Conservation (phyloP, 2,113 vertebrate species). For the Notarius lentiginosus region DNA sequence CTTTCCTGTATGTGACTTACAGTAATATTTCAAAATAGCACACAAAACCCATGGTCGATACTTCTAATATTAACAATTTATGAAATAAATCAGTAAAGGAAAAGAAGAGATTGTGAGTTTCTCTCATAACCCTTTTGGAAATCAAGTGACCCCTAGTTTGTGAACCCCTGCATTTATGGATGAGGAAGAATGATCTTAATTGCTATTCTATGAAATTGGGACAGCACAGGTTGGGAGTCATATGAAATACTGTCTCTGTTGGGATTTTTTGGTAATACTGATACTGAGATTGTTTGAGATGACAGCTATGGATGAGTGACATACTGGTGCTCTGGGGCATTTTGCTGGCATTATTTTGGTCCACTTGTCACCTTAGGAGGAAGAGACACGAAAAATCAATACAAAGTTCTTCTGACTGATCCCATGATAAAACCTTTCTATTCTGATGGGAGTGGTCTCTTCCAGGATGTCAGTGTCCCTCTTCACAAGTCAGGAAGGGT, state of each 20-base stretch:
- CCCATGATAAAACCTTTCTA: not conserved
- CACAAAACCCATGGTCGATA: not conserved
- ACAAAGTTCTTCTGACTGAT: not conserved
- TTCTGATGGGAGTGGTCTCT: not conserved
- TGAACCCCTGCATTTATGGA: not conserved
- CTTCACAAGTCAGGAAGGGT: not conserved
- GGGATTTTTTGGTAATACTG: not conserved
- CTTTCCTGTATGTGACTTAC: not conserved
- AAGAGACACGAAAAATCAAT: constrained; percentile 4
- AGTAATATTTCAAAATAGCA: not conserved
- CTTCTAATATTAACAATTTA: not conserved
- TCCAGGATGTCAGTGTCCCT: not conserved
- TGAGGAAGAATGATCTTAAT: not conserved
- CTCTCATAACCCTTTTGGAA: not conserved
- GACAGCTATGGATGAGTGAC: not conserved
- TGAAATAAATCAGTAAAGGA: not conserved
- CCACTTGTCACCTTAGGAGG: not conserved
- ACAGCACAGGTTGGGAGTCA: not conserved
- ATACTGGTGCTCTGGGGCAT: not conserved
- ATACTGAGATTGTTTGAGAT: not conserved
- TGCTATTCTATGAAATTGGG: not conserved
- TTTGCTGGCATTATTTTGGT: constrained; percentile 5
- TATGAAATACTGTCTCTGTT: not conserved
- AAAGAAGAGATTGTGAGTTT: not conserved
- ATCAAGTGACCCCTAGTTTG: not conserved